Percentiles rank a stretch among this genome's conserved stretches.
Evolutionary conservation across 2,888 invertebrate species (phyloP).

Genomic region (Meloe dianella): DNA sequence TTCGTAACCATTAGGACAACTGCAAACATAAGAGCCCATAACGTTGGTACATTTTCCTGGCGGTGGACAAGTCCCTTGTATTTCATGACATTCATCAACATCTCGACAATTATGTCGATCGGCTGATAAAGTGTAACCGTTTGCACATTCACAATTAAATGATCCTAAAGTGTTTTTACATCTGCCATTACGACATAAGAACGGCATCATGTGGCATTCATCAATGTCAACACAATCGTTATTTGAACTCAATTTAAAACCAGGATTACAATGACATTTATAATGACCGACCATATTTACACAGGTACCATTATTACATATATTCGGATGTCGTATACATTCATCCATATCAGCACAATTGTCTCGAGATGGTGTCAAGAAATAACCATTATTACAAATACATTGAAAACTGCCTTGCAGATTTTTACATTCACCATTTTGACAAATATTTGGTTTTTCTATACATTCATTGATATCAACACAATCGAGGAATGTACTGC

Average conservation of each 20-base stretch:
- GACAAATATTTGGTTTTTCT: conserved; percentile 71
- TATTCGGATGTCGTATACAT: conserved; percentile 73
- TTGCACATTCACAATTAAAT: conserved; percentile 81
- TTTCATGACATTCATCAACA: conserved; percentile 78
- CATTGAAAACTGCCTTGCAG: conserved; percentile 81
- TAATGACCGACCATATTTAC: conserved; percentile 74
- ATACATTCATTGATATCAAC: conserved; percentile 78
- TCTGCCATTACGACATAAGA: conserved; percentile 84
- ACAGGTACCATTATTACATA: conserved; percentile 80
- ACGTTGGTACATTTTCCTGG: conserved; percentile 73
- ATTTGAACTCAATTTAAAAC: conserved; percentile 78
- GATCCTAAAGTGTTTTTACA: conserved; percentile 82
- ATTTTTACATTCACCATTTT: conserved; percentile 79
- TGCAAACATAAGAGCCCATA: conserved; percentile 75
- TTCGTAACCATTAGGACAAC: conserved; percentile 80
- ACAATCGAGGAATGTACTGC: conserved; percentile 66
- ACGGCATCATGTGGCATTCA: conserved; percentile 83
- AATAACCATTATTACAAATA: conserved; percentile 76
- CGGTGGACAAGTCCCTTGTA: conserved; percentile 65
- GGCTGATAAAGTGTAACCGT: conserved; percentile 75
- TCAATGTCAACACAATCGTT: conserved; percentile 84
- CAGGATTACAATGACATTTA: conserved; percentile 75
- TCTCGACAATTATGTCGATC: conserved; percentile 82
- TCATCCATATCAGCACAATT: conserved; percentile 77
- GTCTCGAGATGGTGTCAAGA: conserved; percentile 68